Conservation (phyloP, 2,888 invertebrate genomes). For the Aporophyla lueneburgensis region DNA sequence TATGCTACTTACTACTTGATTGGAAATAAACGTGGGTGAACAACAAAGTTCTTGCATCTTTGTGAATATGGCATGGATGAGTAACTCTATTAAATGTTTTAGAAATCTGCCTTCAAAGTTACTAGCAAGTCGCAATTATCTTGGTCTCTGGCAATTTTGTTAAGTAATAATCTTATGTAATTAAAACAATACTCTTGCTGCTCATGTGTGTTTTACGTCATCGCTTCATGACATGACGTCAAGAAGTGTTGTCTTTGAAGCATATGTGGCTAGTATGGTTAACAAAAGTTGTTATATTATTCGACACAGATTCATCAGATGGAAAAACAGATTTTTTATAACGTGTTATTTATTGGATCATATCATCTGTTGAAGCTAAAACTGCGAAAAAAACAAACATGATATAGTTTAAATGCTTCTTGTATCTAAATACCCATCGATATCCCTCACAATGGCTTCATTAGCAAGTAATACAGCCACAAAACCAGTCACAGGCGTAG, state of each 20-base stretch:
- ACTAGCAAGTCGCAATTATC: constrained; percentile 23
- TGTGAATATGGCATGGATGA: constrained; percentile 25
- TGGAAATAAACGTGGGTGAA: constrained; percentile 50
- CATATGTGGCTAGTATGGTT: constrained; percentile 29
- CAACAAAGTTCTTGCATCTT: constrained; percentile 39
- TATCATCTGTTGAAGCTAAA: constrained; percentile 7
- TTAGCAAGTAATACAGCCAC: constrained; percentile 66
- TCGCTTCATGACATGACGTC: constrained; percentile 48
- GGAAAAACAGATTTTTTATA: neutral
- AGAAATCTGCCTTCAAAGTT: constrained; percentile 39
- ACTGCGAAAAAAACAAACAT: constrained; percentile 22
- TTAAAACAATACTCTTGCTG: constrained; percentile 21
- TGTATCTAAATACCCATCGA: constrained; percentile 25
- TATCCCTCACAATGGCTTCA: constrained; percentile 65
- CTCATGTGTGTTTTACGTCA: constrained; percentile 39
- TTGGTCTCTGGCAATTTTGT: constrained; percentile 19
- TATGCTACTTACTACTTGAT: constrained; percentile 39
- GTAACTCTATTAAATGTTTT: constrained; percentile 44
- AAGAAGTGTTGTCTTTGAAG: constrained; percentile 27
- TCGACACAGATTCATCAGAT: constrained; percentile 27
- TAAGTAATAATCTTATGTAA: constrained; percentile 39
- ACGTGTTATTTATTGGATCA: too few species aligned
- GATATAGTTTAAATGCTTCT: constrained; percentile 17
- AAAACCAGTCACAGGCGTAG: constrained; percentile 67
- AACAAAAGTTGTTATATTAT: constrained; percentile 15